These are phyloP conservation scores for Drosophila bifasciata DNA, from an alignment of 1,140 invertebrate species.

Conservation along the genomic window DNA sequence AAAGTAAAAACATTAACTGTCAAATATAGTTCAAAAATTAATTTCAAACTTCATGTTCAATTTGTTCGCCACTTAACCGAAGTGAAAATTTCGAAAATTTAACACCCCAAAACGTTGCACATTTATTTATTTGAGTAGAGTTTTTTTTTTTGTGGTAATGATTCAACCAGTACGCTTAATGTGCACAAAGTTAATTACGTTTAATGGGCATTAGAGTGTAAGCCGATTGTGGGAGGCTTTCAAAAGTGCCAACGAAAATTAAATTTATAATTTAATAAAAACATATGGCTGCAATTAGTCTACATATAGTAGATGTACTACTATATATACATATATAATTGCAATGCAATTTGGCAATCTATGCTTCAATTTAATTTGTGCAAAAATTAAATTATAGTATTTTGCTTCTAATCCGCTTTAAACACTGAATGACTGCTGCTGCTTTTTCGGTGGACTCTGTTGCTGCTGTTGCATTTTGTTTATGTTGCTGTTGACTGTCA, in stretches of 20 bases:
- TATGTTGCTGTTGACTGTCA: no score
- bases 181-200: conserved; percentile 63
- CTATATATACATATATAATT: neutral
- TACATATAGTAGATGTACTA: neutral
- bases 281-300: conserved; percentile 16
- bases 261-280: conserved; percentile 48
- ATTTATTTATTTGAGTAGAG: conserved; percentile 1
- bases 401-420: no score
- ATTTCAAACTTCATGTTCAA: conserved; percentile 49
- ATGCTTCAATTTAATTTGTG: neutral
- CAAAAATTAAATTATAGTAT: neutral
- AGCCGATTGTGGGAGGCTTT: conserved; percentile 42
- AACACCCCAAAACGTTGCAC: neutral
- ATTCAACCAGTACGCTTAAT: conserved; percentile 20
- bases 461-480: neutral
- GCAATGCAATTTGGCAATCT: neutral
- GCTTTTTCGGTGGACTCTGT: no score
- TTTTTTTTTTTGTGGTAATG: no score
- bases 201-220: conserved; percentile 60
- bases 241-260: conserved; percentile 9
- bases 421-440: no score
- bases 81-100: conserved; percentile 15
- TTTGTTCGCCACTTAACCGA: conserved; percentile 51
- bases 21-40: conserved; percentile 59
- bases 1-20: conserved; percentile 55